Conservation (phyloP, 1,140 invertebrate genomes). For the Brachionus manjavacas region DNA sequence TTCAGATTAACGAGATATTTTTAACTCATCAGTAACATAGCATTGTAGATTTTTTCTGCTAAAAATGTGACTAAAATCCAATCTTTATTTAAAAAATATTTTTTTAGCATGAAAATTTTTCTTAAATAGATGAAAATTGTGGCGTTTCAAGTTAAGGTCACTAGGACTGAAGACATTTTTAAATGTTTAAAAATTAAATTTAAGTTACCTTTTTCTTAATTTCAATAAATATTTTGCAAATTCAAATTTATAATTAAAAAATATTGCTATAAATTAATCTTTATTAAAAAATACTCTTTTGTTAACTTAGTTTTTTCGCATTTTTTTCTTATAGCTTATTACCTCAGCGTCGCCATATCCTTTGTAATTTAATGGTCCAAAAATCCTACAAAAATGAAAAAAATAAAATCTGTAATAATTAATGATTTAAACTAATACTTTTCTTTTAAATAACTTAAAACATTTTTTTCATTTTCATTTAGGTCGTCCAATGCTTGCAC, state of each 20-base stretch:
- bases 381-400: conserved; percentile 47
- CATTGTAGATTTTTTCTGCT: neutral
- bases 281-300: neutral
- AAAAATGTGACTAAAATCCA: neutral
- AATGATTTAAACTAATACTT: conserved; percentile 45
- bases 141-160: neutral
- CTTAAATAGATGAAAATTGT: neutral
- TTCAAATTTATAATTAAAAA: neutral
- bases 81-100: neutral
- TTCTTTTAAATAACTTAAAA: conserved; percentile 49
- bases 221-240: neutral
- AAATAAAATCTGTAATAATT: neutral
- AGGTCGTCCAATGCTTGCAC: conserved; percentile 45
- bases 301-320: neutral
- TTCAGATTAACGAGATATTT: neutral
- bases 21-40: neutral
- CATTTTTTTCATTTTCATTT: conserved; percentile 47
- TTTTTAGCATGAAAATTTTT: neutral
- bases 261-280: no score
- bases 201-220: neutral
- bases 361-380: conserved; percentile 49
- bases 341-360: conserved; percentile 55
- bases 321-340: conserved; percentile 45
- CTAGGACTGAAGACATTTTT: neutral
- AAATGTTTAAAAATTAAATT: neutral